Conservation (phyloP, 2,113 vertebrate species). For the Halichoerus grypus region DNA sequence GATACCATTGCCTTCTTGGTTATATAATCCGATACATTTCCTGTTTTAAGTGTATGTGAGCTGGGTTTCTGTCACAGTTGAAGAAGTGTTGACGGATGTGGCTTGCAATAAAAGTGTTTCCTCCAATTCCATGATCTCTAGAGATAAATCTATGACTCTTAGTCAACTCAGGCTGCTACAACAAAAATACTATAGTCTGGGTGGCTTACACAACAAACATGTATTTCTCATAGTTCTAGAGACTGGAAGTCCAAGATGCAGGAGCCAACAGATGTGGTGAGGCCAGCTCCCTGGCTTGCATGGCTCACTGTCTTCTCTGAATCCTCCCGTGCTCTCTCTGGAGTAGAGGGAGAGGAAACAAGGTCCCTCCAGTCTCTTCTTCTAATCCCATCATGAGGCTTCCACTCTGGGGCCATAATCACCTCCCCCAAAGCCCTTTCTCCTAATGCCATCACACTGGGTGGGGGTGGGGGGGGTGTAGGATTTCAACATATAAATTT, state of each 20-base stretch:
- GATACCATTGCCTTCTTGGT: neutral
- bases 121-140: neutral
- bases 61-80: neutral
- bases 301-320: neutral
- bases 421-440: too few species aligned
- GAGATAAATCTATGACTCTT: neutral
- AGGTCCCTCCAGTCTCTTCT: neutral
- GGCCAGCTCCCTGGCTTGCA: neutral
- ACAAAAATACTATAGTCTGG: neutral
- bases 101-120: neutral
- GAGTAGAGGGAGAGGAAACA: neutral
- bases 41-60: neutral
- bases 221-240: neutral
- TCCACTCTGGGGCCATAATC: too few species aligned
- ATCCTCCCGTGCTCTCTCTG: neutral
- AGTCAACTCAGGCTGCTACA: neutral
- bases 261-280: accelerated
- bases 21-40: neutral
- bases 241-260: neutral
- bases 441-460: neutral
- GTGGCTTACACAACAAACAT: neutral
- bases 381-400: neutral
- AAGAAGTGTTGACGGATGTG: neutral
- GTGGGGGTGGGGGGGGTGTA: too few species aligned
- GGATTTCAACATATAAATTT: neutral